These are phyloP conservation scores for Imbricaverruca yamaguchii DNA, from an alignment of 2,888 invertebrate genomes.

Conservation along the genomic window DNA sequence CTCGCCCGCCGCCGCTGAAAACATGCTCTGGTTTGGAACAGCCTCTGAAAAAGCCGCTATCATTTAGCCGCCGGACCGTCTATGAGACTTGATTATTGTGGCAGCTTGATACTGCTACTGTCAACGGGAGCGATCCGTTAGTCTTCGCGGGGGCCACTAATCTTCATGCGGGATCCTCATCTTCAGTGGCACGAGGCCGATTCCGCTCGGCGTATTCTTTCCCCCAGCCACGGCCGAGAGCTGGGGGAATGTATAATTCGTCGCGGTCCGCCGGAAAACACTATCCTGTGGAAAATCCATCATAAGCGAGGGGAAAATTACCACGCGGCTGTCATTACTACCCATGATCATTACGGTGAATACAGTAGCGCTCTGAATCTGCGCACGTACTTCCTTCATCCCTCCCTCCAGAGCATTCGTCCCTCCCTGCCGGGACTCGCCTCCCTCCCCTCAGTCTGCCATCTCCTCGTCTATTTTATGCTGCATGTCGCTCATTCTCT, in stretches of 20 bases:
- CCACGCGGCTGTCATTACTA: neutral
- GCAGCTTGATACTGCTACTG: neutral
- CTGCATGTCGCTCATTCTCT: too few relatives aligned
- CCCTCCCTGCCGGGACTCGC: too few relatives aligned
- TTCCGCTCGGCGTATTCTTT: neutral
- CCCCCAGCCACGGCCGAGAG: neutral
- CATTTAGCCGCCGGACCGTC: too few relatives aligned
- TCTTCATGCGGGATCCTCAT: neutral
- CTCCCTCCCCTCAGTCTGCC: too few relatives aligned
- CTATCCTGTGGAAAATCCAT: neutral
- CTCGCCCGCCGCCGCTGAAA: too few relatives aligned
- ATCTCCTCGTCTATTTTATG: too few relatives aligned
- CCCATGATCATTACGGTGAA: neutral
- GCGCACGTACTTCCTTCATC: too few relatives aligned
- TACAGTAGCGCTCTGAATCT: neutral
- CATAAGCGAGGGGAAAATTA: constrained; percentile 6
- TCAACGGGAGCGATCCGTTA: neutral
- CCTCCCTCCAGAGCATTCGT: too few relatives aligned
- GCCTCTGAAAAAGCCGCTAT: too few relatives aligned
- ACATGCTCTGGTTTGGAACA: too few relatives aligned
- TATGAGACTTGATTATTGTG: too few relatives aligned
- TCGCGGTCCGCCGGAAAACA: neutral
- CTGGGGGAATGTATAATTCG: constrained; percentile 1
- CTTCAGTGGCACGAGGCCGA: neutral
- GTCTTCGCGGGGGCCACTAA: neutral